Evolutionary conservation across 2,888 invertebrate species (phyloP), one percentile per base, ranked within the genome.

Genomic region (Vesta saturnalis): DNA sequence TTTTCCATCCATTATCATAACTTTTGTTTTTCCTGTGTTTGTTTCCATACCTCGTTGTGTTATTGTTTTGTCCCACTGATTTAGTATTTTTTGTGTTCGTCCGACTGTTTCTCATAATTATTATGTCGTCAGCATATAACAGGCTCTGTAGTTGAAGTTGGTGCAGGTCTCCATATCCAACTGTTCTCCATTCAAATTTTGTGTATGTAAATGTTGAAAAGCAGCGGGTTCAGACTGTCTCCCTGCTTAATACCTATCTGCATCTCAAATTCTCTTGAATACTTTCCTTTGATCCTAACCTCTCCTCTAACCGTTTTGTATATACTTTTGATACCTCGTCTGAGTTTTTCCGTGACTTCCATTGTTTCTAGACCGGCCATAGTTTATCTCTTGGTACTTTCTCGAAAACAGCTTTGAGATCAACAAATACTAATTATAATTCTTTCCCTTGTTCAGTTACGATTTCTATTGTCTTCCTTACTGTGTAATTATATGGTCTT

Each of bases 61-160:
- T n/a, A n/a, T n/a, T n/a, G n/a, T n/a, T n/a, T n/a, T n/a, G n/a
- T n/a, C n/a, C n/a, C n/a, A n/a, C n/a, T n/a, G n/a, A n/a, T n/a
- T n/a, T n/a, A n/a, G n/a, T n/a, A n/a, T n/a, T n/a, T n/a, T n/a
- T n/a, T 46, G 14, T 59, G 46, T 59, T 59, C 46, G 14, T 43
- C 46, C 43, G 46, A 14, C 46, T 43, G 46, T 59, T 43, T n/a
- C n/a, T n/a, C n/a, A n/a, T n/a, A n/a, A n/a, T n/a, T n/a, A n/a
- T n/a, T n/a, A n/a, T n/a, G n/a, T n/a, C n/a, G n/a, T n/a, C 46
- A 18, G 46, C 19, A 43, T 43, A 59, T 59, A 59, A 16, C 6
- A 43, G 19, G 58, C 58, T 59, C 43, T 59, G 58, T 59, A 59
- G 58, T 59, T 59, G 58, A 43, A 59, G n/a, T n/a, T n/a, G n/a